These are phyloP conservation scores for Eupeodes latifasciatus DNA, from an alignment of 2,888 invertebrate species.

Conservation along the genomic window DNA sequence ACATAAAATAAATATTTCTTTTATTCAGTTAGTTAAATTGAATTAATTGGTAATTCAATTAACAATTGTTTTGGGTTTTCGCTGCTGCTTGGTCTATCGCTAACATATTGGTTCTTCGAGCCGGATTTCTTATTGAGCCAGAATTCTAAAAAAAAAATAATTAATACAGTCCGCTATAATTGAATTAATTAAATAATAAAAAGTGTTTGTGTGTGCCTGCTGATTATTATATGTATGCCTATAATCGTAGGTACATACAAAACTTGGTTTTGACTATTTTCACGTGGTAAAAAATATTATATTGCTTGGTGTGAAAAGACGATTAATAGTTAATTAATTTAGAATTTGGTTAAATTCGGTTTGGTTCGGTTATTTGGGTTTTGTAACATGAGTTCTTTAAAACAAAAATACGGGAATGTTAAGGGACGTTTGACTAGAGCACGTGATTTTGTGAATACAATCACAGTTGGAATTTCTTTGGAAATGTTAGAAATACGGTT, in stretches of 20 bases:
- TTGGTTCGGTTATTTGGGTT: neutral
- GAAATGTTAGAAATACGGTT: constrained; percentile 16
- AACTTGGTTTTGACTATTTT: neutral
- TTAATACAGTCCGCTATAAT: constrained; percentile 6
- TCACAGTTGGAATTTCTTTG: neutral
- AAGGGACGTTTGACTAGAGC: neutral
- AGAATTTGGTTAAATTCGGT: too few species aligned
- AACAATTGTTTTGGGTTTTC: too few species aligned
- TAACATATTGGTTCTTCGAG: too few species aligned
- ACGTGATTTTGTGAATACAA: neutral
- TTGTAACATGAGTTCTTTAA: neutral
- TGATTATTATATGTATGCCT: constrained; percentile 5
- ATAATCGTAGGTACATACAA: constrained; percentile 2
- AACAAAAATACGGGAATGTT: neutral
- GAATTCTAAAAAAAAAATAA: neutral
- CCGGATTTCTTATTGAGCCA: too few species aligned
- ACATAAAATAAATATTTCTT: too few species aligned
- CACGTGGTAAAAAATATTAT: neutral
- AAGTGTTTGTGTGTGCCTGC: neutral
- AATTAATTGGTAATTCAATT: too few species aligned
- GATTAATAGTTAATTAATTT: neutral
- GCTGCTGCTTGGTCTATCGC: too few species aligned
- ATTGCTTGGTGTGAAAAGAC: neutral
- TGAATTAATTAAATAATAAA: neutral
- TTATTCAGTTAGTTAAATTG: too few species aligned